Base-by-base conservation (phyloP, 2,113 vertebrate species). In the Corythoichthys intestinalis region DNA sequence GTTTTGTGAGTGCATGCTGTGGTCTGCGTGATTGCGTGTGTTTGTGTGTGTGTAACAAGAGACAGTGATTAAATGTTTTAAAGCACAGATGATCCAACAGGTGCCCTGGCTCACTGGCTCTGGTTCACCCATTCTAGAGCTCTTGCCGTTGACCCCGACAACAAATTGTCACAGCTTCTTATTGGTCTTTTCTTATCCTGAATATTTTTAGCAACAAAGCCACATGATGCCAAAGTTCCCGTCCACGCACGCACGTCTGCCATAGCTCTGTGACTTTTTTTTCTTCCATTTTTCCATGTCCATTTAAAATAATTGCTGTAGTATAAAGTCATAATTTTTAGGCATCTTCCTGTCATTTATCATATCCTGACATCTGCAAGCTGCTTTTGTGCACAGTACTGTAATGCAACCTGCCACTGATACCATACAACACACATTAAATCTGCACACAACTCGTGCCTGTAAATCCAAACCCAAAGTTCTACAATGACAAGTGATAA, bases 51-150 rank as follows among this genome's bases (percentile, higher is more conserved):
- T 48, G 88, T 84, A 92, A 92, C 86, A 58, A 76, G 88, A 92
- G 88, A 88, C 73, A 72, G 82, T 83, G 85, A 87, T 90, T 92
- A 88, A 90, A 87, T 44, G 78, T 83, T 88, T 88, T 88, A 78
- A 67, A 81, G 65, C 88, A 85, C 82, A 89, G 87, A 90, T 87
- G 83, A 90, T 87, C 86, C 80, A 79, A 93, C 92, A 92, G 92
- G 90, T 92, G 90, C 82, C 78, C 65, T 78, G 59, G 77, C 70
- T 80, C 66, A 52, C 78, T 74, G 67, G 81, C 79, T 83, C 80
- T 85, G 81, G 73, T 81, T 85, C 83, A 70, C 70, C 37, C 69
- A 34, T 57, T 49, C 57, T 68, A 54, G 57, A 63, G 68, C 47
- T 60, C 57, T 72, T 46, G 68, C 50, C 72, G 69, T 50, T 52